Evolutionary conservation across 2,797 vertebrate genomes (phyloP).

Genomic region (Gorsachius magnificus): DNA sequence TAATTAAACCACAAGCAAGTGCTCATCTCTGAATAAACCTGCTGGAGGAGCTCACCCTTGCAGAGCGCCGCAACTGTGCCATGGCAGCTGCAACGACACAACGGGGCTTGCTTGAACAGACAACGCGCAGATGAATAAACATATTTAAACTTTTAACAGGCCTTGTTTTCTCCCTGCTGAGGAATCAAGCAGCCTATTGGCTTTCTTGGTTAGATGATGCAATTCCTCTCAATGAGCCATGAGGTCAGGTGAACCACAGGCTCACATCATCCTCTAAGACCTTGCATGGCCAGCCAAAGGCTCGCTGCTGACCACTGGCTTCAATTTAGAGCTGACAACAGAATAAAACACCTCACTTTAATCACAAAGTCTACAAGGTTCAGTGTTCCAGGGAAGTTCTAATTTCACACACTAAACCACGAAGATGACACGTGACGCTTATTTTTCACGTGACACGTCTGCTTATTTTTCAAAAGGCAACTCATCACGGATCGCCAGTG

Average conservation of each 20-base stretch:
- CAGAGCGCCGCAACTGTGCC: neutral
- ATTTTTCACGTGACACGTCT: neutral
- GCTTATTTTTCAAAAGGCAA: neutral
- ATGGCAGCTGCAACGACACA: neutral
- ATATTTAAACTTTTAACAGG: neutral
- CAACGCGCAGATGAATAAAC: neutral
- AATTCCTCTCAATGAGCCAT: neutral
- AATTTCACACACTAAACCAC: neutral
- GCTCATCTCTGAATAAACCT: neutral
- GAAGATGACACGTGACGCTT: rapidly evolving
- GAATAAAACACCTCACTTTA: neutral
- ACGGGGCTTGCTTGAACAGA: neutral
- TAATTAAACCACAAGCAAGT: neutral
- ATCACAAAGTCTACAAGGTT: neutral
- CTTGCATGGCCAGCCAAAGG: rapidly evolving
- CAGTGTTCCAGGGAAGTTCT: neutral
- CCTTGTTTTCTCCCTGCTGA: neutral
- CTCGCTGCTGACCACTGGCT: neutral
- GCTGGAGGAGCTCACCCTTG: neutral
- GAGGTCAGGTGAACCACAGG: neutral
- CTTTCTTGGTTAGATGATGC: neutral
- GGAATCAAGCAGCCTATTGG: neutral
- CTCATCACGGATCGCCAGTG: neutral
- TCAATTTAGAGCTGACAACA: neutral
- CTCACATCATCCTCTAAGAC: neutral